Base-by-base conservation (phyloP, 2,113 vertebrate genomes). In the Actenoides lindsayi region DNA sequence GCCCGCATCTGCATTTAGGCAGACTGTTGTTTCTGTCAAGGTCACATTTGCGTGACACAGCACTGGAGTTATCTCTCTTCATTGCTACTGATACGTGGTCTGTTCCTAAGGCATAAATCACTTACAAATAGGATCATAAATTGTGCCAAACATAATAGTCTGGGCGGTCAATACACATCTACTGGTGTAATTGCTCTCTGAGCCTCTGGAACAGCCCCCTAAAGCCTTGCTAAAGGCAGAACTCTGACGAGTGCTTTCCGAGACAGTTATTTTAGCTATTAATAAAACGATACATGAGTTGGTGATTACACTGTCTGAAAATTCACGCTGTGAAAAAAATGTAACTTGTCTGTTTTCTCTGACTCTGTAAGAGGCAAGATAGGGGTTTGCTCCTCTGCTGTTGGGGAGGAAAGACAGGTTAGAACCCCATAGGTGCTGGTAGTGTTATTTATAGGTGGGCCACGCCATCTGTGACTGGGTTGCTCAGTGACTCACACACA, bases 61-160 rank as follows among this genome's bases (percentile, higher is more conserved):
- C 63, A 44, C 39, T 51, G 51, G 60, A 81, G 44, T 77, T 89
- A 25, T 35, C 68, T 41, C 75, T 96, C 56, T 90, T 83, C 51
- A 35, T 94, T 94, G 78, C 48, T 80, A 5, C 92, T 88, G 75
- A 57, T 70, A 87, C 90, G 64, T 5, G 5, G 56, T 80, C 87
- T 93, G 63, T 77, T 96, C 54, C 60, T 65, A 39, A 83, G 37
- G 68, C 64, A 77, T 90, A 95, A 90, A 90, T 95, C 83, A 75
- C 85, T 77, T 56, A 57, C 54, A 94, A 88, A 96, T 62, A 71
- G 82, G 68, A 90, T 92, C 76, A 78, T 94, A 93, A 96, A 65
- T 85, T 92, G 76, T 92, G 64, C 68, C 64, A 51, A 37, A 7
- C 64, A 42, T 94, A 94, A 89, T 75, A 67, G 73, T 78, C 79